Percentiles rank a stretch among this genome's conserved stretches.
Conservation (phyloP, 2,888 invertebrate genomes). For the Aquatica leii region DNA sequence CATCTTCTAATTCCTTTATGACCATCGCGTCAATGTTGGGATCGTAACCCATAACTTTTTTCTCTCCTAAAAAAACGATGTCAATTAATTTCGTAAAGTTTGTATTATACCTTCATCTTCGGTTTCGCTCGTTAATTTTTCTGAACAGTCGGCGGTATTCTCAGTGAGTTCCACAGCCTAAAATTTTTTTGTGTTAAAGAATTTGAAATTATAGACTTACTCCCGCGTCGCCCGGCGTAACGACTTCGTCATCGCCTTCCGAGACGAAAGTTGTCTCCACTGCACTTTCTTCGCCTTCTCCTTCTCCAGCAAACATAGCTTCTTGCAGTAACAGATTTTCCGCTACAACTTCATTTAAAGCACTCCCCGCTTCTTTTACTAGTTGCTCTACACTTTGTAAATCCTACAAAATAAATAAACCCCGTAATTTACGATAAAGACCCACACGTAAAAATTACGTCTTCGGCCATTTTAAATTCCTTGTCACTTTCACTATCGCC, state of each 20-base stretch:
- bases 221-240: no score
- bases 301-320: not conserved
- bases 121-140: not conserved
- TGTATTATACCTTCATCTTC: slow-evolving; percentile 2
- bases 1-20: slow-evolving; percentile 60
- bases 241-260: not conserved
- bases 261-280: not conserved
- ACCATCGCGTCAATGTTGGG: slow-evolving; percentile 51
- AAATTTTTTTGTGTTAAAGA: no score
- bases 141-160: not conserved
- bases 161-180: not conserved
- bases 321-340: slow-evolving; percentile 44
- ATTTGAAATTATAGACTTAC: no score
- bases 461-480: slow-evolving; percentile 36
- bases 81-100: not conserved
- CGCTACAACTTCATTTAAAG: slow-evolving; percentile 52
- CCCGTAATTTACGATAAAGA: slow-evolving; percentile 29
- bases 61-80: not conserved
- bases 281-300: not conserved
- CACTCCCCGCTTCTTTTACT: slow-evolving; percentile 50
- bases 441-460: slow-evolving; percentile 1
- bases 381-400: slow-evolving; percentile 54
- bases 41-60: slow-evolving; percentile 9
- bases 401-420: slow-evolving; percentile 32
- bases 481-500: slow-evolving; percentile 15